These are phyloP conservation scores for Sapajus apella DNA, from an alignment of 2,113 vertebrate genomes.

Conservation along the genomic window DNA sequence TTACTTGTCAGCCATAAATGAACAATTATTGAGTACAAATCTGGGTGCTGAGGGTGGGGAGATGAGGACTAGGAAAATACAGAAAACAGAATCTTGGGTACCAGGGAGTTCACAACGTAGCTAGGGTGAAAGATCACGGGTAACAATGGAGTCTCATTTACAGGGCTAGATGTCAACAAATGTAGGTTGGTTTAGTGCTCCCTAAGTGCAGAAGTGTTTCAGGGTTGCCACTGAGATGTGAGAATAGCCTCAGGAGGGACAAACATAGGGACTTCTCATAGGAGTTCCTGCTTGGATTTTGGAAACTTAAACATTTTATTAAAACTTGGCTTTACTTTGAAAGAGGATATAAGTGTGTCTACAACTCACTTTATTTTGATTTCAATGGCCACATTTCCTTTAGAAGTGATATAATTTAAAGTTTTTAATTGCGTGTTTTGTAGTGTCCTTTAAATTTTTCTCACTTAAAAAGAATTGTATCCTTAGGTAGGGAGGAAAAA, in stretches of 20 bases:
- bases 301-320: slow-evolving; percentile 30
- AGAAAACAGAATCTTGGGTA: neutral
- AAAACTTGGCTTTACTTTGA: slow-evolving; percentile 46
- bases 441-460: slow-evolving; percentile 23
- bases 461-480: neutral
- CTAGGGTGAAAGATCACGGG: neutral
- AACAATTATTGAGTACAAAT: neutral
- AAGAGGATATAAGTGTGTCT: slow-evolving; percentile 18
- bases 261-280: neutral
- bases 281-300: neutral
- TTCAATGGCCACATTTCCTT: slow-evolving; percentile 31
- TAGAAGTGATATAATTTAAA: slow-evolving; percentile 13
- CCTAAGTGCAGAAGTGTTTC: neutral
- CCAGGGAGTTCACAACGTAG: neutral
- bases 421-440: neutral
- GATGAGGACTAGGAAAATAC: slow-evolving; percentile 1
- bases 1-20: neutral
- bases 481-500: neutral
- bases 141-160: neutral
- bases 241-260: neutral
- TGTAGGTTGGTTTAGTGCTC: neutral
- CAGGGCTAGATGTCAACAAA: neutral
- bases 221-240: neutral
- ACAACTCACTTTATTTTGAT: slow-evolving; percentile 43
- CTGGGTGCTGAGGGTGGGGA: neutral